Evolutionary conservation across 2,888 invertebrate species (phyloP).

Genomic region (Steromphala cineraria): DNA sequence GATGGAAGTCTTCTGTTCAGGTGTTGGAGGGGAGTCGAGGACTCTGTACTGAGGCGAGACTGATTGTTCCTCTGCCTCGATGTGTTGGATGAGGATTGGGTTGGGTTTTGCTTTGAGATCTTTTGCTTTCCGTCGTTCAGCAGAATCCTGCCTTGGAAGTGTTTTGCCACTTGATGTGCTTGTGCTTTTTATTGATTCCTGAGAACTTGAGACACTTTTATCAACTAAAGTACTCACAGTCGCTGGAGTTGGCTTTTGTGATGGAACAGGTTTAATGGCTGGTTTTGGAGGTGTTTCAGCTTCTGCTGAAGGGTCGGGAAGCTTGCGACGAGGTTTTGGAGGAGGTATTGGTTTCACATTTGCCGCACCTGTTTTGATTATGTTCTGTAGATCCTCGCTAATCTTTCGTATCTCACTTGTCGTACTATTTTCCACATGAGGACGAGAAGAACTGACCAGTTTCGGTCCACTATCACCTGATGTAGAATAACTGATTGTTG

Average conservation of each 20-base stretch:
- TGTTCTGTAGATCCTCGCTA: constrained; percentile 45
- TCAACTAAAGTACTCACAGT: not conserved
- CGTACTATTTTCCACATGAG: constrained; percentile 31
- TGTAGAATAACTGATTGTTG: not conserved
- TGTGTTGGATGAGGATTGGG: constrained; percentile 60
- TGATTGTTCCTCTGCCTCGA: constrained; percentile 62
- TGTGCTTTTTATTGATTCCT: not conserved
- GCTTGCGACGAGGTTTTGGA: constrained; percentile 57
- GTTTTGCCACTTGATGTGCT: constrained; percentile 2
- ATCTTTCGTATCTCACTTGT: constrained; percentile 44
- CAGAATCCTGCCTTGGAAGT: constrained; percentile 53
- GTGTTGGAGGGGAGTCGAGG: constrained; percentile 70
- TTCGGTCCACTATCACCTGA: not conserved
- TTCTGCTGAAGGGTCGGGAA: constrained; percentile 65
- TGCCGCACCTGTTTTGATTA: constrained; percentile 34
- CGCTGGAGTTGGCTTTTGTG: not conserved
- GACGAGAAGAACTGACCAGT: not conserved
- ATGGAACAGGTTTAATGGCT: not conserved
- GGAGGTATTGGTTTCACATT: constrained; percentile 47
- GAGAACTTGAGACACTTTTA: not conserved
- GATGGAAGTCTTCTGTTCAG: constrained; percentile 60
- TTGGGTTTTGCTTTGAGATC: constrained; percentile 67
- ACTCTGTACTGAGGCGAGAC: constrained; percentile 69
- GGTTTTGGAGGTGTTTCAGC: constrained; percentile 48
- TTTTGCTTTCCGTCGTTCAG: constrained; percentile 61